phyloP scores from a whole-genome alignment of 1,140 invertebrate genomes.

The Mya arenaria region DNA sequence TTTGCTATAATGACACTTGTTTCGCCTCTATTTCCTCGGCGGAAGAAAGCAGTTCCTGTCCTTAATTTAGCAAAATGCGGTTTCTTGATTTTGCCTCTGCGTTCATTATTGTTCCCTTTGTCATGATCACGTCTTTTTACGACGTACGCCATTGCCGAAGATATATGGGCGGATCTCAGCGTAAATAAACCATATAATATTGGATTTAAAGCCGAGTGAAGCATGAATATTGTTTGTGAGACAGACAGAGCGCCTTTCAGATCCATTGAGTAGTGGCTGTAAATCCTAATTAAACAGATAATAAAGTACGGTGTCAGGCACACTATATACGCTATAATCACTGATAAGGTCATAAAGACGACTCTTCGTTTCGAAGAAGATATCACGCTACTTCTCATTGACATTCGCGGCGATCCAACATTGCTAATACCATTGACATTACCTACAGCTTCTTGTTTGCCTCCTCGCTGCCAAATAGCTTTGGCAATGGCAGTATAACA shows the following conservation, averaged over 20 bases:
- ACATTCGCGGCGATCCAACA: constrained; percentile 57
- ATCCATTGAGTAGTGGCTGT: constrained; percentile 79
- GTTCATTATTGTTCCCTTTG: background rate
- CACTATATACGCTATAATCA: constrained; percentile 81
- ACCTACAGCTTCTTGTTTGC: background rate
- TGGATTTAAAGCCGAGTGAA: constrained; percentile 82
- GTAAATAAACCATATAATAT: constrained; percentile 82
- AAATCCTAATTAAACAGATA: constrained; percentile 78
- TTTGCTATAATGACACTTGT: constrained; percentile 58
- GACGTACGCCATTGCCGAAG: background rate
- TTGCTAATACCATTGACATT: constrained; percentile 3
- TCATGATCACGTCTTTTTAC: background rate
- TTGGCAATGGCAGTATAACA: constrained; percentile 81
- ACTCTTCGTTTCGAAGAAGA: constrained; percentile 74
- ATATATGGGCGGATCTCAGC: constrained; percentile 62
- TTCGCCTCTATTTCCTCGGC: constrained; percentile 30
- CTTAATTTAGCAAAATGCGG: background rate
- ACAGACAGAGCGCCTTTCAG: constrained; percentile 74
- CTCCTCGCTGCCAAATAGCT: constrained; percentile 78
- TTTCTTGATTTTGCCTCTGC: background rate
- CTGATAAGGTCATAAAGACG: constrained; percentile 81
- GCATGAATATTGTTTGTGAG: constrained; percentile 80
- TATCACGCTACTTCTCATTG: constrained; percentile 67
- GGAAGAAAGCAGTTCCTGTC: background rate
- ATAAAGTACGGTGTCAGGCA: constrained; percentile 82